Conservation (phyloP, 92 coral and sea anemone species). For the Heliopora coerulea region DNA sequence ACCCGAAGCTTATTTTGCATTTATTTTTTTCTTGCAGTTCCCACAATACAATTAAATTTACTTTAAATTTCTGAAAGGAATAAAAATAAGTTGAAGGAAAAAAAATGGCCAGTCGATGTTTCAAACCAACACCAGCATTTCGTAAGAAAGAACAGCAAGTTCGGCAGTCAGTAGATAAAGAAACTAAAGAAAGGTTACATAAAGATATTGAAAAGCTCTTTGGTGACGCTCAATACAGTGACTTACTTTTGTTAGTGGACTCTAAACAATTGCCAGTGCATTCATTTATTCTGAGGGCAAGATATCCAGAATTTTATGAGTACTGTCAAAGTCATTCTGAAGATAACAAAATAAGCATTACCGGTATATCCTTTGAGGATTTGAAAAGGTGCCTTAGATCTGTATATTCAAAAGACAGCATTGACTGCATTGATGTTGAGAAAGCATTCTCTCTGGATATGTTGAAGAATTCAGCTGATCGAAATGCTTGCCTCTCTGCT, state of each 20-base stretch:
- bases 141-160: constrained; percentile 20
- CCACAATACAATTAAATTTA: too few relatives aligned
- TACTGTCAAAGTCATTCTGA: constrained; percentile 2
- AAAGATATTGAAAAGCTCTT: constrained; percentile 12
- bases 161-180: constrained; percentile 8
- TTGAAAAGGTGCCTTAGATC: constrained; percentile 13
- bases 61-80: too few relatives aligned
- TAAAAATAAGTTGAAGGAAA: too few relatives aligned
- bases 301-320: constrained; percentile 17
- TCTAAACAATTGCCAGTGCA: constrained; percentile 33
- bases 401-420: constrained; percentile 23
- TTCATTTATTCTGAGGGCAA: constrained; percentile 31
- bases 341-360: constrained; percentile 5
- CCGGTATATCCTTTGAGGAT: neutral
- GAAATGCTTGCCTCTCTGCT: neutral
- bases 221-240: constrained; percentile 16
- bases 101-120: constrained; percentile 63
- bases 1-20: too few relatives aligned
- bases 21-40: too few relatives aligned
- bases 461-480: neutral
- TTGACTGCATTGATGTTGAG: constrained; percentile 6
- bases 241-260: neutral
- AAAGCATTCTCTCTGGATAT: constrained; percentile 5
- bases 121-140: constrained; percentile 48
- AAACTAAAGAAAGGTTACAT: constrained; percentile 25